Conservation (phyloP, 2,888 invertebrate genomes). For the Saturnia japonica region DNA sequence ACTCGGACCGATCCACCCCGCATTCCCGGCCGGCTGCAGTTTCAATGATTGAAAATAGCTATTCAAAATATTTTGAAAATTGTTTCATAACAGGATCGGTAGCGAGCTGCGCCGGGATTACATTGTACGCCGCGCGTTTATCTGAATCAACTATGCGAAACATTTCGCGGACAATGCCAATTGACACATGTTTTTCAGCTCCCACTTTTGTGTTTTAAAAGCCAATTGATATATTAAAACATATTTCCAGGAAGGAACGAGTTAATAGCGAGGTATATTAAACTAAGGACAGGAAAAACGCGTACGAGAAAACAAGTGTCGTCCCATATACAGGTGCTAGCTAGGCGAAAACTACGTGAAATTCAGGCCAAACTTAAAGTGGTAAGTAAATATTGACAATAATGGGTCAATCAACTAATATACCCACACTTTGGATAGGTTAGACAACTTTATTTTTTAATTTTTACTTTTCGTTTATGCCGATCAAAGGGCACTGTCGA, state of each 20-base stretch:
- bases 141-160: slow-evolving; percentile 63
- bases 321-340: slow-evolving; percentile 99
- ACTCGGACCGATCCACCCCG: slow-evolving; percentile 58
- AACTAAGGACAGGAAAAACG: slow-evolving; percentile 99
- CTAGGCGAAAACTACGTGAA: slow-evolving; percentile 98
- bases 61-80: slow-evolving; percentile 83
- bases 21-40: slow-evolving; percentile 73
- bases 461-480: too few species aligned
- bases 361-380: slow-evolving; percentile 99
- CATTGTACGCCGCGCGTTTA: slow-evolving; percentile 60
- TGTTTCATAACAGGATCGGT: slow-evolving; percentile 74
- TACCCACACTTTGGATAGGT: too few species aligned
- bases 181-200: slow-evolving; percentile 46
- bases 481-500: too few species aligned
- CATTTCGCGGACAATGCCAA: slow-evolving; percentile 68
- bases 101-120: slow-evolving; percentile 54
- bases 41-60: slow-evolving; percentile 81
- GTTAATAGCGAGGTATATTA: slow-evolving; percentile 99
- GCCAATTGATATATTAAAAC: slow-evolving; percentile 21
- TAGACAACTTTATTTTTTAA: too few species aligned
- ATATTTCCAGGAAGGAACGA: slow-evolving; percentile 97
- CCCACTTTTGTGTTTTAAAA: slow-evolving; percentile 27
- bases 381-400: slow-evolving; percentile 81
- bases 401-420: too few species aligned
- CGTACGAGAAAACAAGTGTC: slow-evolving; percentile 99